Percentiles rank a stretch among this genome's conserved stretches.
These are phyloP conservation scores for Nothoprocta pentlandii DNA, from an alignment of 2,113 vertebrate species.

Conservation along the genomic window DNA sequence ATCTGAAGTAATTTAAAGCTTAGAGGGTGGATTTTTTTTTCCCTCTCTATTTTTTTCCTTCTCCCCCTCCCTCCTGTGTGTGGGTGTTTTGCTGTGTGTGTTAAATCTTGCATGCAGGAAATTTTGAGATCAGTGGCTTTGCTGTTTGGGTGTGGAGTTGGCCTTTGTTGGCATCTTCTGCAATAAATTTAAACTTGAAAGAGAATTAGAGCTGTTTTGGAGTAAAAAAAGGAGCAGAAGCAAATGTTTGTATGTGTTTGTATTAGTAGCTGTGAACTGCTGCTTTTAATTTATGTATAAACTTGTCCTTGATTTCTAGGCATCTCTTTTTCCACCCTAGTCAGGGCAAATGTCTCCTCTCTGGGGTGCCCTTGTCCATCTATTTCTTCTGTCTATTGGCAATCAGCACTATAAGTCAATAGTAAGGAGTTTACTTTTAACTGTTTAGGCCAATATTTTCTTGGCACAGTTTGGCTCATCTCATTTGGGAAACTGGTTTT, in stretches of 20 bases:
- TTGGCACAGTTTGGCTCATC: not conserved
- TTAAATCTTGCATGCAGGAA: slow-evolving; percentile 25
- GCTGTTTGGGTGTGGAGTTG: slow-evolving; percentile 40
- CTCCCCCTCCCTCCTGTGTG: no score
- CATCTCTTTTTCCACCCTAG: slow-evolving; percentile 29
- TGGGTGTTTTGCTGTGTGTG: not conserved
- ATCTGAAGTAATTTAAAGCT: slow-evolving; percentile 68
- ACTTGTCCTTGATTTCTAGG: slow-evolving; percentile 22
- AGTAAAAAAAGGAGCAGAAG: slow-evolving; percentile 57
- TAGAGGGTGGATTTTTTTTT: not conserved
- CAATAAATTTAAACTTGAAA: slow-evolving; percentile 51
- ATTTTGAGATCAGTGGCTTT: slow-evolving; percentile 40
- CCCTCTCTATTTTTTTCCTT: not conserved
- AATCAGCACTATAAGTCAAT: slow-evolving; percentile 12
- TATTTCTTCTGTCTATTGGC: not conserved
- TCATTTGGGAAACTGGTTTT: slow-evolving; percentile 38
- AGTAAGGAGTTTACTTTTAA: slow-evolving; percentile 42
- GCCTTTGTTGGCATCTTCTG: slow-evolving; percentile 56
- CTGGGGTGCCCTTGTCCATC: slow-evolving; percentile 6
- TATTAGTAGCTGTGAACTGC: slow-evolving; percentile 53
- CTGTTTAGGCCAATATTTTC: not conserved
- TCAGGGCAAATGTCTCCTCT: slow-evolving; percentile 29
- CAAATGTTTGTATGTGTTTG: slow-evolving; percentile 54
- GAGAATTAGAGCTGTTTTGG: slow-evolving; percentile 24
- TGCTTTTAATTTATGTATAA: slow-evolving; percentile 52